phyloP scores from a whole-genome alignment of 2,888 invertebrate species.

The Camptogramma bilineatum region DNA sequence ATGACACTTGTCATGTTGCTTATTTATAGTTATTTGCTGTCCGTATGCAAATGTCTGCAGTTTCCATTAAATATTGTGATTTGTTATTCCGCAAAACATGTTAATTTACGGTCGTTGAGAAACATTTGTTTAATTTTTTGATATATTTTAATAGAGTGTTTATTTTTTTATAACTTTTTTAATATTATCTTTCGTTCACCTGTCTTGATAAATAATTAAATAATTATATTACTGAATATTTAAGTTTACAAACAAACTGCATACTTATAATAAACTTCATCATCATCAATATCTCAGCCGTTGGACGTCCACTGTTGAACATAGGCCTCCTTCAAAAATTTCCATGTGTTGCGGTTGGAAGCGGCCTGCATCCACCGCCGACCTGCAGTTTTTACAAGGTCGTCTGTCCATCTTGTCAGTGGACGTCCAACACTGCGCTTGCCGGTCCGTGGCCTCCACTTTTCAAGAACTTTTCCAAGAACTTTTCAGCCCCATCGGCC shows the following conservation, averaged over 20 bases:
- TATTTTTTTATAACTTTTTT: slow-evolving; percentile 20
- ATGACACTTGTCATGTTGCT: slow-evolving; percentile 44
- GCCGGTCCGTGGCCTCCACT: too few relatives aligned
- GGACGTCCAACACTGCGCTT: too few relatives aligned
- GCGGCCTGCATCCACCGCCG: too few relatives aligned
- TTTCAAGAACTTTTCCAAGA: too few relatives aligned
- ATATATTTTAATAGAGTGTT: slow-evolving; percentile 2
- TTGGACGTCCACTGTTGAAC: too few relatives aligned
- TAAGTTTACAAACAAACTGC: not conserved
- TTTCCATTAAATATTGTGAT: slow-evolving; percentile 32
- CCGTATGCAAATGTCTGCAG: slow-evolving; percentile 26
- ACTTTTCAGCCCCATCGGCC: too few relatives aligned
- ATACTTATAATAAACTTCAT: too few relatives aligned
- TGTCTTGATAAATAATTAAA: not conserved
- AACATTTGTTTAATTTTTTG: slow-evolving; percentile 24
- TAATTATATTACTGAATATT: not conserved
- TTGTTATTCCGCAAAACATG: slow-evolving; percentile 17
- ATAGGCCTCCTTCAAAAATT: too few relatives aligned
- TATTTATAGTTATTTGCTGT: slow-evolving; percentile 44
- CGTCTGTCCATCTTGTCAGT: too few relatives aligned
- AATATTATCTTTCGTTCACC: slow-evolving; percentile 19
- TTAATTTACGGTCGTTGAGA: slow-evolving; percentile 26
- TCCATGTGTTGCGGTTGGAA: too few relatives aligned
- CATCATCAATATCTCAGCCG: too few relatives aligned
- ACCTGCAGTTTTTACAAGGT: too few relatives aligned